These are phyloP conservation scores for Danio jaintianensis DNA, from an alignment of 2,797 vertebrate genomes.

Conservation along the genomic window DNA sequence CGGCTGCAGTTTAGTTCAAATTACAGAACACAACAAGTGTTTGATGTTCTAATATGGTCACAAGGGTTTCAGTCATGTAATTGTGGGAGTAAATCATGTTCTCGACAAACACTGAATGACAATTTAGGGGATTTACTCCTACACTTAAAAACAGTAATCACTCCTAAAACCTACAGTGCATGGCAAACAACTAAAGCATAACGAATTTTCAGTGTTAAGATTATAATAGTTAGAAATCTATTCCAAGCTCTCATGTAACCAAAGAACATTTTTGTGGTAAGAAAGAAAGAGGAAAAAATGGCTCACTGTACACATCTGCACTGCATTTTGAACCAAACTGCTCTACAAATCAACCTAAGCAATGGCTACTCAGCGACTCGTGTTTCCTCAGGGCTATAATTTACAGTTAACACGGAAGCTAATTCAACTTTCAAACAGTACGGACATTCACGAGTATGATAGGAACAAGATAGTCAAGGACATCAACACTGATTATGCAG, in stretches of 20 bases:
- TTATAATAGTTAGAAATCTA: no score
- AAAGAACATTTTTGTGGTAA: not conserved
- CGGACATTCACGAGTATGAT: not conserved
- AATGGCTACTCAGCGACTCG: not conserved
- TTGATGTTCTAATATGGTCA: no score
- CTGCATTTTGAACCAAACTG: not conserved
- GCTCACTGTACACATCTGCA: not conserved
- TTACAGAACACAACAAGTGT: no score
- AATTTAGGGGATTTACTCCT: no score
- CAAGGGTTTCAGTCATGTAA: no score
- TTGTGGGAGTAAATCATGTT: no score
- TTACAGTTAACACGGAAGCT: not conserved
- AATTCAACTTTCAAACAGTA: not conserved
- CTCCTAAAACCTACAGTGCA: no score
- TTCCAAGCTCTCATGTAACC: not conserved
- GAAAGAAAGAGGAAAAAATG: not conserved
- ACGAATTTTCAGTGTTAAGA: no score
- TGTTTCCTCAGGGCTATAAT: not conserved
- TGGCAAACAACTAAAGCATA: no score
- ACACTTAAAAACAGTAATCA: no score
- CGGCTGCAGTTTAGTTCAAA: no score
- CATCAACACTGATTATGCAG: conserved; percentile 17
- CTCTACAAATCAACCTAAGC: not conserved
- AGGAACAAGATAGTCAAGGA: conserved; percentile 4
- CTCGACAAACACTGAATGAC: no score